Conservation (phyloP, 2,113 vertebrate species). For the Carassius gibelio region DNA sequence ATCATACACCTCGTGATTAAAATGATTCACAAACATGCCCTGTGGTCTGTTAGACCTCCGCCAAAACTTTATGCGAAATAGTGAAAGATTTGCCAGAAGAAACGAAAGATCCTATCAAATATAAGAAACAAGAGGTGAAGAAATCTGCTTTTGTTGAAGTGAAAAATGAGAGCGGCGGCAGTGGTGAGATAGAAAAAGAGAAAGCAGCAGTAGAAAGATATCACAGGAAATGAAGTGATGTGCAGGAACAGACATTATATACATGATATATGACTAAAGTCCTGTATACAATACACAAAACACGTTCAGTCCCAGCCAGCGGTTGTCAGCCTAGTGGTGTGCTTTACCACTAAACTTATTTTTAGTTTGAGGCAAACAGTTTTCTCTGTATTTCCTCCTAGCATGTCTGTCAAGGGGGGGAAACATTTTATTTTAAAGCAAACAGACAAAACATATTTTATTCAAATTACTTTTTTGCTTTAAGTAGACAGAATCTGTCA, state of each 20-base stretch:
- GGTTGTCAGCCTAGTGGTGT: slow-evolving; percentile 4
- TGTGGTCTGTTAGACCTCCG: slow-evolving; percentile 10
- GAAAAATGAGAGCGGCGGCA: background rate
- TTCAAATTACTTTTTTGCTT: background rate
- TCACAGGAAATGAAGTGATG: background rate
- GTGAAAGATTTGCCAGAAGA: slow-evolving; percentile 6
- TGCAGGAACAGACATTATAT: background rate
- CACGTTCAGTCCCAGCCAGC: slow-evolving; percentile 28
- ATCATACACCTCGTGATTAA: slow-evolving; percentile 18
- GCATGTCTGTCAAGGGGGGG: background rate
- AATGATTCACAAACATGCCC: slow-evolving; percentile 34
- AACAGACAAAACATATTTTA: slow-evolving; percentile 17
- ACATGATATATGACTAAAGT: background rate
- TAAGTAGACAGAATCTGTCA: background rate
- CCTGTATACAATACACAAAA: background rate
- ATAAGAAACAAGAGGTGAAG: background rate
- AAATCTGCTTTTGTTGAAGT: background rate
- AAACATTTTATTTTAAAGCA: background rate
- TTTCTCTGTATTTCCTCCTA: background rate
- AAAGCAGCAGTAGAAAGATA: background rate
- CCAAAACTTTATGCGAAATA: slow-evolving; percentile 21
- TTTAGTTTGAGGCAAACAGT: slow-evolving; percentile 31
- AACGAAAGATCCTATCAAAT: slow-evolving; percentile 27
- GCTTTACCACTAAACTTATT: slow-evolving; percentile 26
- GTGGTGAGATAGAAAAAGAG: background rate